Conservation (phyloP, 2,888 invertebrate species). For the Heliconius cydno region DNA sequence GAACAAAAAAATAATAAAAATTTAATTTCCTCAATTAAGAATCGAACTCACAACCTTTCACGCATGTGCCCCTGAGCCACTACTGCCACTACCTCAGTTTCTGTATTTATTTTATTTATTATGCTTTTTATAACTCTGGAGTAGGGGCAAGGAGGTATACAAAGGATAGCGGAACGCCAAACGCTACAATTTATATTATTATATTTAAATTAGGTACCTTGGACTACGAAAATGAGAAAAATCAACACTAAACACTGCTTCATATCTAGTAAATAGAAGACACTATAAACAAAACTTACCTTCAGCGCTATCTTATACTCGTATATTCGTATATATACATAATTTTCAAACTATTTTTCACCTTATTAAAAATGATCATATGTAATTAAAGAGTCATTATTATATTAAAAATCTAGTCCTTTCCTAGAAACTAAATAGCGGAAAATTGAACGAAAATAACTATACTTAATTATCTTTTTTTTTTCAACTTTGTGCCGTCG, state of each 20-base stretch:
- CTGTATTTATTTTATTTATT: too few relatives aligned
- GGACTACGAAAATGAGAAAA: background rate
- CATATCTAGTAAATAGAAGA: background rate
- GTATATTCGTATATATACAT: background rate
- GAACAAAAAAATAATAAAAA: too few relatives aligned
- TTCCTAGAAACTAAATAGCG: background rate
- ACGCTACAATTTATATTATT: too few relatives aligned
- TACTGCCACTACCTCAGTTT: too few relatives aligned
- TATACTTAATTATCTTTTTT: too few relatives aligned
- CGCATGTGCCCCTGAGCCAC: too few relatives aligned
- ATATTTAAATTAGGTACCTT: background rate
- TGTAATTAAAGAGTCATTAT: constrained; percentile 22
- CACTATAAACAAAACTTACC: background rate
- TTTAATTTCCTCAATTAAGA: too few relatives aligned
- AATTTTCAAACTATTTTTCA: background rate
- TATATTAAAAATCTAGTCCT: constrained; percentile 3
- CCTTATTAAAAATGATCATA: background rate
- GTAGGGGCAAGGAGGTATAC: too few relatives aligned
- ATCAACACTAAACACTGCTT: background rate
- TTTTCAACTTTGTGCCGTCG: background rate
- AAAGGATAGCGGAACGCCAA: too few relatives aligned
- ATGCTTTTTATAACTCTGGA: too few relatives aligned
- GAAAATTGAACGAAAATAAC: background rate
- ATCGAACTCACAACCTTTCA: too few relatives aligned
- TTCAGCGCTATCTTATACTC: background rate